Evolutionary conservation across 1,140 invertebrate genomes (phyloP).

Genomic region (Trichonephila inaurata): DNA sequence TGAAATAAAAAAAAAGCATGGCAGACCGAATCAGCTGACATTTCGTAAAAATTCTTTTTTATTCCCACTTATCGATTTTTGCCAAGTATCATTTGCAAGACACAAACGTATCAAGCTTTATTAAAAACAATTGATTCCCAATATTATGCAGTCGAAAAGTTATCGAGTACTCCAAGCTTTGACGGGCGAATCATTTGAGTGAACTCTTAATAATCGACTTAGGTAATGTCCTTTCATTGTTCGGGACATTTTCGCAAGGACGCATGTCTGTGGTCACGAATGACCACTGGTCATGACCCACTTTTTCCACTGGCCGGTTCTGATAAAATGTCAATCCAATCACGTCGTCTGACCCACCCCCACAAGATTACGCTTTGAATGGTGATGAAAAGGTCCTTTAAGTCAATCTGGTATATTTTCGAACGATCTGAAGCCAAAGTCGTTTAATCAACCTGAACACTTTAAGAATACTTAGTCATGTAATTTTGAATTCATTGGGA

Average conservation of each 20-base stretch:
- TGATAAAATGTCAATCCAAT: constrained; percentile 48
- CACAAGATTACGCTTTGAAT: not conserved
- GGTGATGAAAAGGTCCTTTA: not conserved
- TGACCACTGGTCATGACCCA: constrained; percentile 51
- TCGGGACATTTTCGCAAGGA: constrained; percentile 5
- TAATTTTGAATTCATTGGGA: too few species aligned
- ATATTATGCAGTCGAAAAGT: not conserved
- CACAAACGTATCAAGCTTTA: not conserved
- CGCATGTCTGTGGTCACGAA: not conserved
- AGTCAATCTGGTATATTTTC: not conserved
- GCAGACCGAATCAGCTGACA: too few species aligned
- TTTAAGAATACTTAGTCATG: too few species aligned
- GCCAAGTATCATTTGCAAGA: not conserved
- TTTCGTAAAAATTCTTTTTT: too few species aligned
- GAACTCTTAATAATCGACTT: not conserved
- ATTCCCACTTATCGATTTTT: not conserved
- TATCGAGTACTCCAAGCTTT: not conserved
- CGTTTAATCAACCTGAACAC: too few species aligned
- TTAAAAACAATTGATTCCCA: constrained; percentile 21
- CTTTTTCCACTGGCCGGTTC: constrained; percentile 48
- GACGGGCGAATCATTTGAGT: not conserved
- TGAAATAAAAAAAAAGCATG: too few species aligned
- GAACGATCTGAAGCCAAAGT: too few species aligned
- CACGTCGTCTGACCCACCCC: constrained; percentile 12
- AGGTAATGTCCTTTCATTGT: constrained; percentile 18